phyloP scores from a whole-genome alignment of 2,888 invertebrate genomes.

The Pandemis heparana region DNA sequence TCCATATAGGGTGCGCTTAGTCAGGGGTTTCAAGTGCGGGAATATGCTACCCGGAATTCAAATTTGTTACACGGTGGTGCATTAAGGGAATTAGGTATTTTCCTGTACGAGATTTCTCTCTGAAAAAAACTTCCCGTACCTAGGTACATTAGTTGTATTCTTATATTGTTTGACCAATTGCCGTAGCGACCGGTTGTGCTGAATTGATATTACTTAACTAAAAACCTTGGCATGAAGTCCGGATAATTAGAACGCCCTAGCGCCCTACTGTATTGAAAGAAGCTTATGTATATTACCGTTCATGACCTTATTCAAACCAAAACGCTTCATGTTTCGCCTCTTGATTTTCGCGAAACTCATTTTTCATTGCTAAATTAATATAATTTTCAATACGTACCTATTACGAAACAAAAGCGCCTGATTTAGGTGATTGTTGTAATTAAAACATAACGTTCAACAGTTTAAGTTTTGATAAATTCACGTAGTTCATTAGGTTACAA shows the following conservation, averaged over 20 bases:
- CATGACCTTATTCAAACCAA: conserved; percentile 20
- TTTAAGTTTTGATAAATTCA: neutral
- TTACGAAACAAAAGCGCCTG: conserved; percentile 19
- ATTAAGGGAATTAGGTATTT: too few relatives aligned
- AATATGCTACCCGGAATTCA: too few relatives aligned
- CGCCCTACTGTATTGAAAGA: conserved; percentile 17
- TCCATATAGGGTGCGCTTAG: too few relatives aligned
- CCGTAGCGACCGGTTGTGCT: neutral
- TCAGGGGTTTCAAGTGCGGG: too few relatives aligned
- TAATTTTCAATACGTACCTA: conserved; percentile 10
- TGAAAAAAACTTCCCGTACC: too few relatives aligned
- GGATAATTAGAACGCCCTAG: conserved; percentile 25
- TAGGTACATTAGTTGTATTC: too few relatives aligned
- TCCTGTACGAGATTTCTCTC: too few relatives aligned
- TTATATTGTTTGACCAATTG: too few relatives aligned
- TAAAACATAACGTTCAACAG: conserved; percentile 13
- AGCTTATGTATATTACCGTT: conserved; percentile 13
- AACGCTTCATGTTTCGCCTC: conserved; percentile 17
- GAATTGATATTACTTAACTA: neutral
- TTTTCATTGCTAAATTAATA: conserved; percentile 21
- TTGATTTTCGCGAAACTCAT: conserved; percentile 21
- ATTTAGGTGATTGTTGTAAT: conserved; percentile 9
- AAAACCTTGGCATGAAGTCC: conserved; percentile 9
- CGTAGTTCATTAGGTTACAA: neutral
- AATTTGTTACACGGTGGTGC: too few relatives aligned